Evolutionary conservation across 2,888 invertebrate genomes (phyloP).

Genomic region (Eristalis pertinax): DNA sequence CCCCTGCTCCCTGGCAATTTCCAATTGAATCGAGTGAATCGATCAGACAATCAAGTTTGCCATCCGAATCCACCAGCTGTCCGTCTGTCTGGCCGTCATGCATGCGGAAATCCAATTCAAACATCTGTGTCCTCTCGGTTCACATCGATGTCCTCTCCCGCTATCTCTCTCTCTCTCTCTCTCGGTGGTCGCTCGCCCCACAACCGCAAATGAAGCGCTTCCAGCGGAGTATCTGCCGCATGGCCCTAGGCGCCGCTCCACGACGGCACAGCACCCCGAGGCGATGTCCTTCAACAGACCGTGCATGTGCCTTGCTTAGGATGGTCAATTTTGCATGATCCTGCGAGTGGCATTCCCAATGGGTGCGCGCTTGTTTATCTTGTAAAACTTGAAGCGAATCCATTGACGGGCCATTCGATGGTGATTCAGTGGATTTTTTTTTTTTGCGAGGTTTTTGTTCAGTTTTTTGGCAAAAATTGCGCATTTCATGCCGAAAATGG

Average conservation of each 20-base stretch:
- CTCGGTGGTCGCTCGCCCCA: neutral
- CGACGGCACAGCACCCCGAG: too few relatives aligned
- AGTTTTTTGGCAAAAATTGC: neutral
- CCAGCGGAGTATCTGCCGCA: neutral
- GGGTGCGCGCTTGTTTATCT: conserved; percentile 33
- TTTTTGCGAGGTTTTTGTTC: neutral
- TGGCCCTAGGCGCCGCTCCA: neutral
- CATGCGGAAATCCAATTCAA: conserved; percentile 41
- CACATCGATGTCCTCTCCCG: neutral
- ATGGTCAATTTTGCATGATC: conserved; percentile 38
- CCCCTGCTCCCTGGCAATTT: neutral
- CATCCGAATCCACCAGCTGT: conserved; percentile 27
- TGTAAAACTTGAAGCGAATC: conserved; percentile 28
- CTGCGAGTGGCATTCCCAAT: neutral
- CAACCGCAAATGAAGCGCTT: conserved; percentile 35
- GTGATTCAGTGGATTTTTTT: neutral
- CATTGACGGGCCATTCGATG: conserved; percentile 2
- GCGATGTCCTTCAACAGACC: conserved; percentile 9
- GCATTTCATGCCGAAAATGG: neutral
- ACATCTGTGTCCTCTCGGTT: conserved; percentile 31
- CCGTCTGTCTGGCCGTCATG: conserved; percentile 1
- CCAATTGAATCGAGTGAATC: conserved; percentile 4
- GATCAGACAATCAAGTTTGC: conserved; percentile 39
- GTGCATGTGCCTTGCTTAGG: neutral
- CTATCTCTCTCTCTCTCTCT: too few relatives aligned